Percentiles rank a stretch among this genome's conserved stretches.
Conservation (phyloP, 2,888 invertebrate species). For the Thymelicus lineola region DNA sequence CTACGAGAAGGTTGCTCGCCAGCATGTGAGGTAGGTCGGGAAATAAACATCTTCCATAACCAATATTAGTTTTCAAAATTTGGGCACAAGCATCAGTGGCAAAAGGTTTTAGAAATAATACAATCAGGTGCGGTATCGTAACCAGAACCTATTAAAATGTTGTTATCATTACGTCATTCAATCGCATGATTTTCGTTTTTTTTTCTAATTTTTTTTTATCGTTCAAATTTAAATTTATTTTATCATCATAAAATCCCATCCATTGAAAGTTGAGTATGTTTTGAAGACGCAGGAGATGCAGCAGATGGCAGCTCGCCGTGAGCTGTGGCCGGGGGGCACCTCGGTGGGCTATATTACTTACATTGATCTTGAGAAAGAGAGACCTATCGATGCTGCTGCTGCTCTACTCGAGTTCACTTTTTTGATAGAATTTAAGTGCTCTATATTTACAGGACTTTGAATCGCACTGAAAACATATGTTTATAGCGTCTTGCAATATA, state of each 20-base stretch:
- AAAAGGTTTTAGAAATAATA: background rate
- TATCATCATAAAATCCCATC: background rate
- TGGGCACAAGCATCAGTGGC: background rate
- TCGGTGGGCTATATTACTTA: slow-evolving; percentile 34
- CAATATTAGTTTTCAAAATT: background rate
- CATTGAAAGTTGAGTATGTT: slow-evolving; percentile 8
- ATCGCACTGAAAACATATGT: slow-evolving; percentile 7
- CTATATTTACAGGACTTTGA: slow-evolving; percentile 18
- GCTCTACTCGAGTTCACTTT: slow-evolving; percentile 26
- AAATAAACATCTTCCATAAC: background rate
- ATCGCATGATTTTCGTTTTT: no score
- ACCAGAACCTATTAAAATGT: no score
- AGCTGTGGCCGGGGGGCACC: slow-evolving; percentile 3
- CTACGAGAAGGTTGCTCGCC: slow-evolving; percentile 27
- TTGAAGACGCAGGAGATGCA: slow-evolving; percentile 23
- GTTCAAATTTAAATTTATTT: background rate
- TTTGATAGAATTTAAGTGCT: slow-evolving; percentile 29
- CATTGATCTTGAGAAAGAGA: slow-evolving; percentile 37
- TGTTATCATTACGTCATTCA: no score
- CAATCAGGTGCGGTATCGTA: background rate
- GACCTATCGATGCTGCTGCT: slow-evolving; percentile 33
- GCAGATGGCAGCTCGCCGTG: background rate
- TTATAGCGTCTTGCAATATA: background rate
- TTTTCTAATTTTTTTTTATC: no score
- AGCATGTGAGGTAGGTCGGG: slow-evolving; percentile 33